These are phyloP conservation scores for Pentalonia nigronervosa DNA, from an alignment of 1,140 invertebrate genomes.

Conservation along the genomic window DNA sequence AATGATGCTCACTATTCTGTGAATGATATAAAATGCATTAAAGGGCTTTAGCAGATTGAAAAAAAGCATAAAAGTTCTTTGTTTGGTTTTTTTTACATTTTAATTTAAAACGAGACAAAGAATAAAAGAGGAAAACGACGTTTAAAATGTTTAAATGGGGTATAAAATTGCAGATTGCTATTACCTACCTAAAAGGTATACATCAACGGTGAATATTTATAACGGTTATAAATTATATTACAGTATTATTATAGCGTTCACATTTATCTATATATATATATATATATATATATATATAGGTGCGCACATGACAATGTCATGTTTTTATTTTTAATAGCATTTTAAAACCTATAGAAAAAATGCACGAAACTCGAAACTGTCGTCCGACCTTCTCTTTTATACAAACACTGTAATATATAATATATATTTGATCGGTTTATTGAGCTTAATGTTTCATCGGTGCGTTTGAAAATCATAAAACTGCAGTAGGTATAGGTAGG, in stretches of 20 bases:
- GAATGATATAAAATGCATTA: conserved; percentile 45
- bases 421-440: background rate
- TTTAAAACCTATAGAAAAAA: background rate
- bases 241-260: background rate
- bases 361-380: background rate
- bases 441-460: background rate
- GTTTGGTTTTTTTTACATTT: background rate
- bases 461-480: background rate
- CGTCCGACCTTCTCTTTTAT: background rate
- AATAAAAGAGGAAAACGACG: background rate
- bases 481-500: background rate
- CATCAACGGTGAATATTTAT: conserved; percentile 36
- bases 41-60: conserved; percentile 31
- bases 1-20: conserved; percentile 8
- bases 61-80: background rate
- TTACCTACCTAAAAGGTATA: background rate
- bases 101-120: conserved; percentile 28
- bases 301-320: background rate
- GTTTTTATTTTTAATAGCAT: background rate
- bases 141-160: background rate
- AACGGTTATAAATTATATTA: conserved; percentile 5
- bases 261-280: background rate
- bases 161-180: conserved; percentile 1
- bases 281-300: too few species aligned
- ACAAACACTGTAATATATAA: background rate